These are phyloP conservation scores for Tetramorium bicarinatum DNA, from an alignment of 2,888 invertebrate species.

Conservation along the genomic window DNA sequence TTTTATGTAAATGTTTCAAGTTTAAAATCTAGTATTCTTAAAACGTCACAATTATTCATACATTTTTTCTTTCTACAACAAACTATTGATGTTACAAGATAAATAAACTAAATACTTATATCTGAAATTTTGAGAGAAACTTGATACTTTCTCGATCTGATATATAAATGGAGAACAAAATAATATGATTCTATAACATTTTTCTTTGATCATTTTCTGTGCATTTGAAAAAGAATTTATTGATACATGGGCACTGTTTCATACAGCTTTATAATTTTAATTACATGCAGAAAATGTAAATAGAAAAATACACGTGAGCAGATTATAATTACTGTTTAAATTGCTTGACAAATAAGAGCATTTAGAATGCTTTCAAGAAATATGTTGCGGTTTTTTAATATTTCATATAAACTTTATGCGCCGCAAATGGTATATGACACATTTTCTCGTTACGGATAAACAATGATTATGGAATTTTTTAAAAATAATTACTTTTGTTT, in stretches of 20 bases:
- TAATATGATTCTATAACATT: not conserved
- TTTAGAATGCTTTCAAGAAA: constrained; percentile 35
- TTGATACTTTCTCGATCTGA: not conserved
- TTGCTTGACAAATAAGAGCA: constrained; percentile 38
- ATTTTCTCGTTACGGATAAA: constrained; percentile 29
- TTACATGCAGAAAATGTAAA: constrained; percentile 7
- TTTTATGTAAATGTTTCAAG: not conserved
- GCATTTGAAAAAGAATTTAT: not conserved
- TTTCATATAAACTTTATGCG: constrained; percentile 34
- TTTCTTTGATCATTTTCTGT: not conserved
- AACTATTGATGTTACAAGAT: not conserved
- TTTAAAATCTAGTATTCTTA: not conserved
- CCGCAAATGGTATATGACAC: not conserved
- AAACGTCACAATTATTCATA: not conserved
- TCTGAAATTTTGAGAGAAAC: not conserved
- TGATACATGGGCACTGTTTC: not conserved
- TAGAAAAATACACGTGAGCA: constrained; percentile 12
- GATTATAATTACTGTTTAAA: constrained; percentile 48
- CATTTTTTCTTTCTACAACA: not conserved
- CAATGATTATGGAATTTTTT: constrained; percentile 16
- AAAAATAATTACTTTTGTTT: constrained; percentile 24
- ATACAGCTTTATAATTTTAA: constrained; percentile 22
- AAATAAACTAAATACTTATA: not conserved
- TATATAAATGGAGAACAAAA: not conserved
- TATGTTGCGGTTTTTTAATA: constrained; percentile 37